Evolutionary conservation across 2,888 invertebrate species (phyloP), one percentile per base, ranked within the genome.

Genomic region (Sminthurinus aureus): DNA sequence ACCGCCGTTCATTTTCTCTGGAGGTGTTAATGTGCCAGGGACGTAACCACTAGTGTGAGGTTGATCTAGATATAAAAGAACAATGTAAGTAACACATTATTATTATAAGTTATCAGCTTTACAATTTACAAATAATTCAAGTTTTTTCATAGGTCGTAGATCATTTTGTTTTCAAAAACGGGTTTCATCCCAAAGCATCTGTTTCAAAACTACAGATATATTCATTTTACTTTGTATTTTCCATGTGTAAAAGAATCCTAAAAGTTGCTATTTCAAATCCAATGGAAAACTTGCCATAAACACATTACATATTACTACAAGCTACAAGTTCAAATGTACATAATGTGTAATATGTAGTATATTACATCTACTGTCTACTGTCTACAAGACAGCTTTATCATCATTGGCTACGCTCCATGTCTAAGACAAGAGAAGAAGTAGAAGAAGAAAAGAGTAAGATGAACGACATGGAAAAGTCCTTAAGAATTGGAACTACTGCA

Each of bases 1-100:
- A 79, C 90, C 91, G 78, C 90, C 90, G 89, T 90, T 91, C 87
- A 90, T 89, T 89, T 91, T 91, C 88, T 91, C 91, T 26, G 91
- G 91, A 64, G 91, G 91, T 67, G 91, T 91, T 83, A 91, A 89
- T 64, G 91, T 90, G 67, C 91, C 91, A 26, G 91, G 90, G 85
- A 91, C 90, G 85, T 91, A 88, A 77, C 85, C 86, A 80, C 88
- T 86, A 84, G 88, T 87, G 86, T 88, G 88, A 82, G 88, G 87
- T 84, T 87, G 88, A 88, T 89, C 89, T 89, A 84, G 50, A 84
- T 38, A 38, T 4, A 6, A 38, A 79, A 26, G 22, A 64, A 78
- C 22, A 20, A 20, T 66, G 6, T 4, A 38, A 38, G 6, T 38
- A 38, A 38, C 6, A 38, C 38, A 38, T 4, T 4, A 38, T 38